These are phyloP conservation scores for Chironomus riparius DNA, from an alignment of 2,888 invertebrate genomes.

Conservation along the genomic window DNA sequence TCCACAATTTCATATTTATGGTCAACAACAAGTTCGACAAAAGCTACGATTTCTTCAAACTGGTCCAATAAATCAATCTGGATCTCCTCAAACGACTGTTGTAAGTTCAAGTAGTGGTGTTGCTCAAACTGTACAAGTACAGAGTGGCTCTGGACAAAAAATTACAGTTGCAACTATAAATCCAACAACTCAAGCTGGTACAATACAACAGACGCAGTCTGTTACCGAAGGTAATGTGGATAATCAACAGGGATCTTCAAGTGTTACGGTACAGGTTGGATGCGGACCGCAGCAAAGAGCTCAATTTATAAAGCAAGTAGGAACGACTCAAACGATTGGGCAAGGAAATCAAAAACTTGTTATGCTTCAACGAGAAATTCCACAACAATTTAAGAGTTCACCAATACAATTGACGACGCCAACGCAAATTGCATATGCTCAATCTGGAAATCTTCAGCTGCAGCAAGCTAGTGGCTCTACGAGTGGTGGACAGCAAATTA, in stretches of 20 bases:
- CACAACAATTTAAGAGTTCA: constrained; percentile 37
- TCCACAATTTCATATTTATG: constrained; percentile 41
- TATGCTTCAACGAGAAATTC: constrained; percentile 45
- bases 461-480: constrained; percentile 33
- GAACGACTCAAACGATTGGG: constrained; percentile 44
- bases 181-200: constrained; percentile 27
- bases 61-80: constrained; percentile 36
- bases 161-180: constrained; percentile 36
- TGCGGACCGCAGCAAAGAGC: constrained; percentile 42
- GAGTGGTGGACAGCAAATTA: constrained; percentile 28
- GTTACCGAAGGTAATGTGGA: constrained; percentile 34
- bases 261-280: constrained; percentile 44
- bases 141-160: constrained; percentile 37
- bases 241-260: constrained; percentile 25
- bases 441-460: constrained; percentile 43
- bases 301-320: constrained; percentile 41
- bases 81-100: constrained; percentile 34
- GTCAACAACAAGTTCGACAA: constrained; percentile 34
- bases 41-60: constrained; percentile 37
- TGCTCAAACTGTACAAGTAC: constrained; percentile 37
- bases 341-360: constrained; percentile 52
- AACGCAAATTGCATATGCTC: constrained; percentile 49
- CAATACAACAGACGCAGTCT: neutral
- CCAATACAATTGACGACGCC: constrained; percentile 42
- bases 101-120: constrained; percentile 28